phyloP scores from a whole-genome alignment of 2,888 invertebrate species.

The Cremastinae sp. region DNA sequence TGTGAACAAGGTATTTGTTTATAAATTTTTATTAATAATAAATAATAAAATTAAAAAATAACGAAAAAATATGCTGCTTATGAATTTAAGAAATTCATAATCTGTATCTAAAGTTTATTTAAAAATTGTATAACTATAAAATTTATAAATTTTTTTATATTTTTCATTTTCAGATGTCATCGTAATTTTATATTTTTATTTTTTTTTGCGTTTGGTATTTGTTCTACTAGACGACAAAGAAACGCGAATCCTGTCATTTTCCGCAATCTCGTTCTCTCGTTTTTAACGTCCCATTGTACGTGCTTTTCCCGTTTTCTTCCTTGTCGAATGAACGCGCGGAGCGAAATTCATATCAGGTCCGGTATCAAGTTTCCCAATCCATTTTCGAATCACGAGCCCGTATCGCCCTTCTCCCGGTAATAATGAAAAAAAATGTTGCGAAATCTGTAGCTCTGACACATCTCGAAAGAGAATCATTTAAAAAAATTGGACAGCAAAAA shows the following conservation, averaged over 20 bases:
- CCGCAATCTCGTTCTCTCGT: neutral
- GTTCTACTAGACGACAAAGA: too few relatives aligned
- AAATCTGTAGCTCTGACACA: slow-evolving; percentile 55
- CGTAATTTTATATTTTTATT: neutral
- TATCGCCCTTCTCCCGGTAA: slow-evolving; percentile 46
- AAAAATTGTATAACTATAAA: too few relatives aligned
- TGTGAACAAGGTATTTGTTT: too few relatives aligned
- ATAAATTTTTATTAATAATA: too few relatives aligned
- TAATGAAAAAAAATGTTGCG: slow-evolving; percentile 49
- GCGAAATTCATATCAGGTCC: slow-evolving; percentile 1
- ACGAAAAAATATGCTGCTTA: too few relatives aligned
- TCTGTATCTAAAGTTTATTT: too few relatives aligned
- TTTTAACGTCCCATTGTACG: slow-evolving; percentile 33
- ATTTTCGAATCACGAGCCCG: slow-evolving; percentile 67
- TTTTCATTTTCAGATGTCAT: too few relatives aligned
- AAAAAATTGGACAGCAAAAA: slow-evolving; percentile 55
- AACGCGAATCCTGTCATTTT: slow-evolving; percentile 1
- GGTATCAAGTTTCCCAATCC: slow-evolving; percentile 69
- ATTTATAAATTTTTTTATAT: too few relatives aligned
- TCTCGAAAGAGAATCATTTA: slow-evolving; percentile 51
- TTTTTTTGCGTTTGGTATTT: neutral
- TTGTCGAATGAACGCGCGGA: neutral
- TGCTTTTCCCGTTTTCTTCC: slow-evolving; percentile 2
- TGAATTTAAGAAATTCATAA: too few relatives aligned
- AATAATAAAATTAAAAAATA: too few relatives aligned